Evolutionary conservation across 1,140 invertebrate genomes (phyloP).

Genomic region (Drosophila pachea): DNA sequence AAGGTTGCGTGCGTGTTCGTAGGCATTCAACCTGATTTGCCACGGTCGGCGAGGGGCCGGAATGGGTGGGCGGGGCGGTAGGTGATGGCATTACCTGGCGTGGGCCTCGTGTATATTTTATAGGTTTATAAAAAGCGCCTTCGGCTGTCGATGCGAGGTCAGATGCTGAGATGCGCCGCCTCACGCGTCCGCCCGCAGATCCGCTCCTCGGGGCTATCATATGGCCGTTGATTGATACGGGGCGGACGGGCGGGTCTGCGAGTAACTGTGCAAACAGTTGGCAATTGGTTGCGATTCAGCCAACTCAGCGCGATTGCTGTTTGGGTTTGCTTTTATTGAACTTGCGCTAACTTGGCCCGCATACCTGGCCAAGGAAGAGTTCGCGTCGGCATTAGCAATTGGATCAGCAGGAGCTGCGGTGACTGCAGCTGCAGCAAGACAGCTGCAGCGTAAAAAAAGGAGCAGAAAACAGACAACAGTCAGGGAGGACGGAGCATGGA

Average conservation of each 20-base stretch:
- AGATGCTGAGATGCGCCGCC: constrained; percentile 43
- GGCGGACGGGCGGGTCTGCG: not conserved
- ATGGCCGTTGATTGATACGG: constrained; percentile 61
- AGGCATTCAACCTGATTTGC: constrained; percentile 4
- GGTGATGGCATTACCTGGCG: not conserved
- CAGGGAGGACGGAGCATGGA: not conserved
- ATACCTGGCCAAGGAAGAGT: constrained; percentile 32
- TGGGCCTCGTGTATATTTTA: constrained; percentile 65
- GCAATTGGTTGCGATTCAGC: constrained; percentile 55
- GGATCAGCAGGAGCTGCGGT: constrained; percentile 45
- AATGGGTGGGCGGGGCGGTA: not conserved
- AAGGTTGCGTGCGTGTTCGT: constrained; percentile 40
- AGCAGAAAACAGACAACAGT: constrained; percentile 51
- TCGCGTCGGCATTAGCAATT: constrained; percentile 19
- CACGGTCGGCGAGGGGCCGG: not conserved
- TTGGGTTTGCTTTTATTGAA: constrained; percentile 28
- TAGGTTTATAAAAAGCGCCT: constrained; percentile 67
- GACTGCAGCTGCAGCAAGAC: constrained; percentile 54
- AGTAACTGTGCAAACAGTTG: constrained; percentile 49
- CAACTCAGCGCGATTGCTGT: constrained; percentile 45
- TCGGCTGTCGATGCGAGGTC: constrained; percentile 58
- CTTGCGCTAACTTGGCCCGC: constrained; percentile 30
- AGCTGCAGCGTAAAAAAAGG: constrained; percentile 45
- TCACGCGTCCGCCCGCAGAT: constrained; percentile 48
- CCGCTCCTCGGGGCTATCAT: constrained; percentile 52